Conservation (phyloP, 92 coral and sea anemone genomes). For the Epizoanthus rinbou region DNA sequence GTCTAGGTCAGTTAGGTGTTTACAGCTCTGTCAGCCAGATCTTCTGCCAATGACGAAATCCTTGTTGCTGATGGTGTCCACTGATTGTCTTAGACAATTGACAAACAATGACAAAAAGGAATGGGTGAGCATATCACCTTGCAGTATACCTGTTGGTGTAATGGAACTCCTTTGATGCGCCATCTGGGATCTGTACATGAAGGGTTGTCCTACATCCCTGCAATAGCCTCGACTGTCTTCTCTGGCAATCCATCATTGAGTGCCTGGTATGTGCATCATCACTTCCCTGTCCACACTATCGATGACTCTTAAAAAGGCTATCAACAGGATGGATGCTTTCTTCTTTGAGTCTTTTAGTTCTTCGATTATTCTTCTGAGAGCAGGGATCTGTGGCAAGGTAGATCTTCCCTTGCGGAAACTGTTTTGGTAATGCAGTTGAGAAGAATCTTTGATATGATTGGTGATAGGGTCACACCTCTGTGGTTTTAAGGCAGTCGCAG, state of each 20-base stretch:
- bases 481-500: too few relatives aligned
- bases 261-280: constrained; percentile 22
- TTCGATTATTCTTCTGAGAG: constrained; percentile 22
- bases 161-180: constrained; percentile 6
- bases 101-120: constrained; percentile 20
- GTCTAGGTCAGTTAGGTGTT: too few relatives aligned
- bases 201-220: constrained; percentile 20
- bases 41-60: background rate
- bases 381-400: constrained; percentile 19
- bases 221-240: constrained; percentile 15
- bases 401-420: constrained; percentile 26
- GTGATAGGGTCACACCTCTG: too few relatives aligned
- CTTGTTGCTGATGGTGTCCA: background rate
- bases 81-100: constrained; percentile 32
- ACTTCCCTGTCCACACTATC: background rate
- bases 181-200: constrained; percentile 8
- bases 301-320: too few relatives aligned
- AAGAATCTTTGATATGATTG: constrained; percentile 2
- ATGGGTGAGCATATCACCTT: constrained; percentile 21
- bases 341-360: constrained; percentile 2
- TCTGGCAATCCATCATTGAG: constrained; percentile 25
- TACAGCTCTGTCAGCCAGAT: too few relatives aligned
- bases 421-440: constrained; percentile 31
- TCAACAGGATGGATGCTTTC: background rate
- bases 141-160: constrained; percentile 8